Evolutionary conservation across 2,888 invertebrate genomes (phyloP), one percentile per base, ranked within the genome.

Genomic region (Eupithecia dodoneata): DNA sequence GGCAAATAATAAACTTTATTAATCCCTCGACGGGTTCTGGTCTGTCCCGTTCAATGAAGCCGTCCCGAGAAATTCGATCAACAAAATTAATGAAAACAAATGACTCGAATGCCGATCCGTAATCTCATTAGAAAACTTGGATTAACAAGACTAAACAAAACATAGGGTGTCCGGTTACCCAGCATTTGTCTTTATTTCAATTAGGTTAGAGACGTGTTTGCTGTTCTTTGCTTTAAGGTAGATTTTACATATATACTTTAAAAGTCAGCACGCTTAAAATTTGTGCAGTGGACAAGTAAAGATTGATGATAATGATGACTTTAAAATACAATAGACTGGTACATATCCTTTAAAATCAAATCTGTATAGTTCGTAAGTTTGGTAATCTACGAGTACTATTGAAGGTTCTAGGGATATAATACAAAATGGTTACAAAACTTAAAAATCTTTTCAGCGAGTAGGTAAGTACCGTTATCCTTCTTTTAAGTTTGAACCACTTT

Each of bases 61-160:
- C 66, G 63, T n/a, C 73, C 49, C 18, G 69, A 63, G 72, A 71
- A 79, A 73, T 73, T 78, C 72, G 67, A 80, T 80, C 73, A 79
- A 72, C 75, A 71, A 79, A 79, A 76, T 79, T 78, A 80, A 81
- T 79, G 79, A 80, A 81, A 80, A 80, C 80, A 81, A 80, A 81
- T 73, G 78, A 79, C 75, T 72, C 70, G 80, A 80, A 80, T 76
- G 77, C 71, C 77, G 76, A 79, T 77, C 74, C 75, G 71, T 82
- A 80, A 82, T 81, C 80, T 80, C 78, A 78, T 80, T 77, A 78
- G 66, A 73, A 79, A 82, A 82, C 81, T 82, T 80, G 49, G 74
- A 66, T 75, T 76, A 78, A 80, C 80, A 77, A 79, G 76, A 67
- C 74, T 73, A 75, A 80, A 82, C 79, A 80, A 74, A 77, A 73